Evolutionary conservation across 2,888 invertebrate species (phyloP), one percentile per base, ranked within the genome.

Genomic region (Pyrochroa serraticornis): DNA sequence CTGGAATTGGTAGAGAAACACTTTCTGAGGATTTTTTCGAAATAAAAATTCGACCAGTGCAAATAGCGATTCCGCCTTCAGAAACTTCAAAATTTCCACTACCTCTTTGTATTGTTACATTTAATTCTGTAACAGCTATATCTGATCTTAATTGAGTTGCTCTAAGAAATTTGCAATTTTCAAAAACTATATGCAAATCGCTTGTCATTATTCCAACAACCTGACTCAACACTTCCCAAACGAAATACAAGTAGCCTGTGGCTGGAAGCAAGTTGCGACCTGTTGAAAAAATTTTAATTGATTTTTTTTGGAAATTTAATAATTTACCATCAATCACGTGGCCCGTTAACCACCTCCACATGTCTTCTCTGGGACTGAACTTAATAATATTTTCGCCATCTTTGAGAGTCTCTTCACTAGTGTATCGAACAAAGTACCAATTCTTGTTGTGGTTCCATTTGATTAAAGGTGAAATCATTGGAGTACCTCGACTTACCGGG

Each of bases 401-500:
- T 52, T 84, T 84, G 22, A 22, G 3, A 22, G 22, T 3, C 70
- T 71, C 65, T 53, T 61, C 66, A 5, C 33, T 7, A 46, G 37
- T 12, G 65, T 22, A 22, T 3, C 50, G 33, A 9, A 88, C 86
- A 0, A 90, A 87, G 66, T 85, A 82, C 89, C 91, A 91, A 58
- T 89, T 86, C 58, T 87, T 86, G 12, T 85, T 83, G 71, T 97
- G 95, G 66, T 96, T 91, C 95, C 96, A 97, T 63, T 86, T 86
- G n/a, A 97, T 85, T 1, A 91, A 80, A 3, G 93, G 89, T 0
- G 92, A 85, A 9, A 75, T 71, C 72, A 72, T 73, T 31, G 68
- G 67, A 9, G 75, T 75, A 5, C 71, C 73, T 37, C 89, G 84
- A 0, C 93, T 90, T 0, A 97, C 96, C 0, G 97, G 97, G 77